Percentiles rank a stretch among this genome's conserved stretches.
These are phyloP conservation scores for Albula goreensis DNA, from an alignment of 2,113 vertebrate species.

Conservation along the genomic window DNA sequence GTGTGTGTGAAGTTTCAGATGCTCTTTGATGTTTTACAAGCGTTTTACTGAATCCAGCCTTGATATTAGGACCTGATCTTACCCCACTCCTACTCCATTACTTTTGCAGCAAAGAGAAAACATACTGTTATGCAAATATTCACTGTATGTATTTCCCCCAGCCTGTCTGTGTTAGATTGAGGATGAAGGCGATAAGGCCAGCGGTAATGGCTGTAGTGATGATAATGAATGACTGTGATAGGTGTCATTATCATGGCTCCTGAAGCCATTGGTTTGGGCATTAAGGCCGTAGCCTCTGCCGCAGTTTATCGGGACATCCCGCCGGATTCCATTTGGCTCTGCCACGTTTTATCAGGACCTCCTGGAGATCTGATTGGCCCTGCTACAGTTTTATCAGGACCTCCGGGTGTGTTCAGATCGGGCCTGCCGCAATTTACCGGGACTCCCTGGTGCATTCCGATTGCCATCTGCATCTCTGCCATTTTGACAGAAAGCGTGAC, in stretches of 20 bases:
- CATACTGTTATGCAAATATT: neutral
- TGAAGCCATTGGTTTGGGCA: neutral
- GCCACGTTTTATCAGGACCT: too few species aligned
- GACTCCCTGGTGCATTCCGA: neutral
- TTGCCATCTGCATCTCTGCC: neutral
- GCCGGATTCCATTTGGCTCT: neutral
- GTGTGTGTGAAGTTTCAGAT: neutral
- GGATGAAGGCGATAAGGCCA: neutral
- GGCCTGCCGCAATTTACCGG: neutral
- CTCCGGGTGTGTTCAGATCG: too few species aligned
- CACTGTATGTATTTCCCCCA: neutral
- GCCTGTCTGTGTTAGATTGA: neutral
- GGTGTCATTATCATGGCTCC: too few species aligned
- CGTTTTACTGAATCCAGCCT: neutral
- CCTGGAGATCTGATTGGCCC: too few species aligned
- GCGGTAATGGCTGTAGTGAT: neutral
- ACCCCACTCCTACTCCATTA: neutral
- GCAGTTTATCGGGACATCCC: neutral
- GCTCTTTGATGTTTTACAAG: neutral
- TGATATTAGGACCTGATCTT: neutral
- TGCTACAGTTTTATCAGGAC: too few species aligned
- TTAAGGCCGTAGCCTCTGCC: neutral
- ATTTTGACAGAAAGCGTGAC: conserved; percentile 47
- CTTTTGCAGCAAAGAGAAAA: neutral
- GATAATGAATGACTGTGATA: neutral